Conservation (phyloP, 1,140 invertebrate species). For the Drosophila sturtevanti region DNA sequence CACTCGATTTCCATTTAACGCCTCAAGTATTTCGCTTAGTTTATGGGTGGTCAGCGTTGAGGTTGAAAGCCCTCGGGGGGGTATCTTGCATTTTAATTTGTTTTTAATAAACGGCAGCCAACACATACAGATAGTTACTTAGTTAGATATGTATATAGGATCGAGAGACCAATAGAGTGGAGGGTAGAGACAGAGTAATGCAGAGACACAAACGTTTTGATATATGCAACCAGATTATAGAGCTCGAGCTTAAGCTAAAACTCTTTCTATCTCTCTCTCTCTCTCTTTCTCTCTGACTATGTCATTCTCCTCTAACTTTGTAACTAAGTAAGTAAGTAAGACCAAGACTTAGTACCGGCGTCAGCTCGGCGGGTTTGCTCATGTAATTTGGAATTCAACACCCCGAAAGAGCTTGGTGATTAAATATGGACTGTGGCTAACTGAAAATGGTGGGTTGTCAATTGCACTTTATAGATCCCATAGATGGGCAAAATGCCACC, state of each 20-base stretch:
- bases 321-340: neutral
- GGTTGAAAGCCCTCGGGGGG: conserved; percentile 66
- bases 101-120: conserved; percentile 72
- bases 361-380: conserved; percentile 45
- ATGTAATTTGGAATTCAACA: conserved; percentile 78
- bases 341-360: neutral
- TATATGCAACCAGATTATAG: conserved; percentile 76
- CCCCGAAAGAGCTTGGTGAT: conserved; percentile 54
- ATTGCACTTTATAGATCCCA: conserved; percentile 56
- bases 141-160: neutral
- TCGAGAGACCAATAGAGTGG: neutral
- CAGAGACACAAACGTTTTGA: conserved; percentile 34
- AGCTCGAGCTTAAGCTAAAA: conserved; percentile 15
- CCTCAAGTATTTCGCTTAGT: conserved; percentile 65
- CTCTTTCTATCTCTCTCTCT: neutral
- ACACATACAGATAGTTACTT: conserved; percentile 11
- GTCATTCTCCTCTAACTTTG: neutral
- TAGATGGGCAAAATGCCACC: conserved; percentile 42
- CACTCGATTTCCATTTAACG: conserved; percentile 74
- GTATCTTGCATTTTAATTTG: conserved; percentile 70
- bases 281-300: neutral
- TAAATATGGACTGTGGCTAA: conserved; percentile 47
- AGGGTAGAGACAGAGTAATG: neutral
- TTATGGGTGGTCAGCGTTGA: conserved; percentile 76
- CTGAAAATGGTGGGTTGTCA: conserved; percentile 68